Conservation (phyloP, 1,140 invertebrate genomes). For the Manduca sexta region DNA sequence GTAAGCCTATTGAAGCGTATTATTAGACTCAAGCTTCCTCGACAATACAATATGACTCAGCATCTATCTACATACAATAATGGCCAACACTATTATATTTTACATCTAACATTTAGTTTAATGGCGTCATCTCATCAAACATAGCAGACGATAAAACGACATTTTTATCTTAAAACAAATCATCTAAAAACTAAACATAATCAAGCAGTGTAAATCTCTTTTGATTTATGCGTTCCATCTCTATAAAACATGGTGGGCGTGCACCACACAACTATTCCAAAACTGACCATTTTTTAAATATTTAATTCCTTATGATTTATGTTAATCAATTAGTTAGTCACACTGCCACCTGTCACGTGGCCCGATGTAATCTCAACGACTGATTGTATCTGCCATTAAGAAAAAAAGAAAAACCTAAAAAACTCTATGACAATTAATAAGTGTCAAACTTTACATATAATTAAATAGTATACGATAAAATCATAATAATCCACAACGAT, state of each 20-base stretch:
- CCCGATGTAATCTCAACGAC: conserved; percentile 35
- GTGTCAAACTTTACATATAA: conserved; percentile 49
- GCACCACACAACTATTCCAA: background rate
- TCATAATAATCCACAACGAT: conserved; percentile 33
- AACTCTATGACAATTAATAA: conserved; percentile 48
- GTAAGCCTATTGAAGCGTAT: conserved; percentile 3
- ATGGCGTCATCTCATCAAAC: no score
- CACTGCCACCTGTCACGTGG: conserved; percentile 33
- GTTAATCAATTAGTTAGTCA: conserved; percentile 34
- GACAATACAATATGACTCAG: no score
- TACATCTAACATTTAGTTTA: no score
- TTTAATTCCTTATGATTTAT: conserved; percentile 35
- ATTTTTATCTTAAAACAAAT: no score
- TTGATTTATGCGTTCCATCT: no score
- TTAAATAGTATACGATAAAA: conserved; percentile 42
- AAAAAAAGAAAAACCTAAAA: conserved; percentile 37
- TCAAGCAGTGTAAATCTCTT: no score
- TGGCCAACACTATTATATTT: no score
- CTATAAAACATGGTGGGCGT: no score
- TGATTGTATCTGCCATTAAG: conserved; percentile 24
- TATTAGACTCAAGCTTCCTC: no score
- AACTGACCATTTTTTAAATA: background rate
- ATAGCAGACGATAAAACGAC: no score
- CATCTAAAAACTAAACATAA: no score
- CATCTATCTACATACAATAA: no score